Percentiles rank a stretch among this genome's conserved stretches.
Evolutionary conservation across 2,888 invertebrate species (phyloP).

Genomic region (Liopterus haemorrhoidalis): DNA sequence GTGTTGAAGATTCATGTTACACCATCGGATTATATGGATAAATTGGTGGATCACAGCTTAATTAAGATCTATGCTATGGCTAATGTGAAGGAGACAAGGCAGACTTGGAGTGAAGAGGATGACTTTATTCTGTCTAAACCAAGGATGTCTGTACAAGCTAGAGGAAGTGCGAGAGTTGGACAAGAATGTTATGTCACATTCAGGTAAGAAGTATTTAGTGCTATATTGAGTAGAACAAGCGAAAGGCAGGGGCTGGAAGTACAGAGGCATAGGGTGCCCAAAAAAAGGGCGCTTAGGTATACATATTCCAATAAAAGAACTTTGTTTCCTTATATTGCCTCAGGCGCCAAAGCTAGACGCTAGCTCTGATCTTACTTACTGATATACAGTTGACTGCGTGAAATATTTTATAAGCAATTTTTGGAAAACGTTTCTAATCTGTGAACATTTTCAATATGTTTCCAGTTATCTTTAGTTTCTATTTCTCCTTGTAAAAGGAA

Average conservation of each 20-base stretch:
- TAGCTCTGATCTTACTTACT: no score
- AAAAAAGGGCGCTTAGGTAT: no score
- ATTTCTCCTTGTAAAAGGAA: no score
- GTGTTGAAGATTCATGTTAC: conserved; percentile 56
- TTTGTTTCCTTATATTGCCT: no score
- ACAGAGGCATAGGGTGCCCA: conserved; percentile 5
- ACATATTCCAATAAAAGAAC: no score
- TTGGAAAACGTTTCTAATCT: no score
- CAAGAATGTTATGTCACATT: conserved; percentile 53
- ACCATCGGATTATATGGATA: conserved; percentile 63
- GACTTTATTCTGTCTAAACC: conserved; percentile 67
- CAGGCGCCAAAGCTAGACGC: no score
- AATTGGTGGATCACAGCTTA: conserved; percentile 63
- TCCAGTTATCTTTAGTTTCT: no score
- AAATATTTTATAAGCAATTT: no score
- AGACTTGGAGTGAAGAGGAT: conserved; percentile 69
- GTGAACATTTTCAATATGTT: no score
- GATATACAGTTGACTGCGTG: no score
- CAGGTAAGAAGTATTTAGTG: conserved; percentile 33
- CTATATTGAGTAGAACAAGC: background rate
- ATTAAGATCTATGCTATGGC: conserved; percentile 69
- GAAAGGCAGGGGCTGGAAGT: no score
- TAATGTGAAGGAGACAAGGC: conserved; percentile 64
- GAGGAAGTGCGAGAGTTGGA: conserved; percentile 50
- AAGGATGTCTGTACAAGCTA: conserved; percentile 58